phyloP scores from a whole-genome alignment of 2,113 vertebrate genomes.

The Phaetusa simplex region DNA sequence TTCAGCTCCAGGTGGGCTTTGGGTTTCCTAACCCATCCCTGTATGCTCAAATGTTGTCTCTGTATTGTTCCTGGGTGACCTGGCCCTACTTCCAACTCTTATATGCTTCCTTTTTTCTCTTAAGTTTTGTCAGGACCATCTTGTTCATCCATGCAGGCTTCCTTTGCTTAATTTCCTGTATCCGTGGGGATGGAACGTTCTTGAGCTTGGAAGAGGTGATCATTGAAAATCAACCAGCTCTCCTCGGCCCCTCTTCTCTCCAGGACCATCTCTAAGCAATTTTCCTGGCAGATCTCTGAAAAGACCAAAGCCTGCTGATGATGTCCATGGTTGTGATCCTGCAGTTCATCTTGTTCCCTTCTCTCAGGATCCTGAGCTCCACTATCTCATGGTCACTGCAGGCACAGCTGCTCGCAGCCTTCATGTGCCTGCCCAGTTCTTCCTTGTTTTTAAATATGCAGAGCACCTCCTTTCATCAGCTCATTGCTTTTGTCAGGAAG shows the following conservation, averaged over 20 bases:
- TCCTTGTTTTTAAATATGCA: background rate
- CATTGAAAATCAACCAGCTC: background rate
- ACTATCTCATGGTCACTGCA: background rate
- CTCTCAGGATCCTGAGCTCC: background rate
- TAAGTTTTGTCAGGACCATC: background rate
- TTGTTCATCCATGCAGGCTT: background rate
- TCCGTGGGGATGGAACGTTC: background rate
- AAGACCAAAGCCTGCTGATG: background rate
- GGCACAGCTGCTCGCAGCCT: background rate
- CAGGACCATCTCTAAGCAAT: background rate
- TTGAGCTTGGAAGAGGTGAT: background rate
- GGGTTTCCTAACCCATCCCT: background rate
- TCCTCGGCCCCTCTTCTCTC: background rate
- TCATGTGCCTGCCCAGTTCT: background rate
- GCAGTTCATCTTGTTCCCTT: background rate
- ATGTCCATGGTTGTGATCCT: background rate
- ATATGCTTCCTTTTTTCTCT: background rate
- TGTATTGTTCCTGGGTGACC: background rate
- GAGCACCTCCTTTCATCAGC: background rate
- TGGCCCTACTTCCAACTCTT: background rate
- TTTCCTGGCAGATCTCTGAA: background rate
- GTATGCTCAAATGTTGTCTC: background rate
- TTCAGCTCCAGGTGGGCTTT: background rate
- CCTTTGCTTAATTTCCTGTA: background rate
- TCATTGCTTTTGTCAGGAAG: background rate